Conservation (phyloP, 2,797 vertebrate species). For the Protosalanx chinensis region DNA sequence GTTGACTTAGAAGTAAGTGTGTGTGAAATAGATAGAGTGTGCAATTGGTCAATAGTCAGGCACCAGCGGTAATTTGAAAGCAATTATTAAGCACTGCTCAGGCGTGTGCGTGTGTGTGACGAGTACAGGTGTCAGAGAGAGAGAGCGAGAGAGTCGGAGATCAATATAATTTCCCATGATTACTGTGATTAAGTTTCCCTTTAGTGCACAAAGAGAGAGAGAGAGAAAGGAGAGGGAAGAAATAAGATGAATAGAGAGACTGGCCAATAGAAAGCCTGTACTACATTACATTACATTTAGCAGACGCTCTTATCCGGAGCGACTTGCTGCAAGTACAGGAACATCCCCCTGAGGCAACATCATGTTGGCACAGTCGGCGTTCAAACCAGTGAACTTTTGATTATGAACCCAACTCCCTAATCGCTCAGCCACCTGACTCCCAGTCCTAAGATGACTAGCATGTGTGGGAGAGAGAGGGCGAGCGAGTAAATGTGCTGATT, state of each 20-base stretch:
- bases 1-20: background rate
- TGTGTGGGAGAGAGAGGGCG: background rate
- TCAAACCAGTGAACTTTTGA: too few species aligned
- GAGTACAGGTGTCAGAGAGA: background rate
- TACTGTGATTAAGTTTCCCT: constrained; percentile 8
- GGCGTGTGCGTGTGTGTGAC: background rate
- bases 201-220: background rate
- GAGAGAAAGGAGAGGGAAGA: background rate
- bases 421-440: too few species aligned
- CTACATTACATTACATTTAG: background rate
- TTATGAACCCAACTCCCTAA: too few species aligned
- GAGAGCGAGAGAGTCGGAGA: background rate
- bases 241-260: background rate
- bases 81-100: background rate
- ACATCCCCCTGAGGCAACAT: too few species aligned
- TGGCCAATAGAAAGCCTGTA: background rate
- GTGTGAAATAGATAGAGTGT: background rate
- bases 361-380: too few species aligned
- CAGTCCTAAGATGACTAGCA: too few species aligned
- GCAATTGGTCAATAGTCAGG: background rate
- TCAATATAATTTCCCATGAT: constrained; percentile 3
- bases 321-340: too few species aligned
- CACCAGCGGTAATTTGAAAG: background rate
- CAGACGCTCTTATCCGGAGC: too few species aligned
- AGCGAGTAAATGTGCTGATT: background rate